Evolutionary conservation across 2,888 invertebrate genomes (phyloP).

Genomic region (Macrosiphum euphorbiae): DNA sequence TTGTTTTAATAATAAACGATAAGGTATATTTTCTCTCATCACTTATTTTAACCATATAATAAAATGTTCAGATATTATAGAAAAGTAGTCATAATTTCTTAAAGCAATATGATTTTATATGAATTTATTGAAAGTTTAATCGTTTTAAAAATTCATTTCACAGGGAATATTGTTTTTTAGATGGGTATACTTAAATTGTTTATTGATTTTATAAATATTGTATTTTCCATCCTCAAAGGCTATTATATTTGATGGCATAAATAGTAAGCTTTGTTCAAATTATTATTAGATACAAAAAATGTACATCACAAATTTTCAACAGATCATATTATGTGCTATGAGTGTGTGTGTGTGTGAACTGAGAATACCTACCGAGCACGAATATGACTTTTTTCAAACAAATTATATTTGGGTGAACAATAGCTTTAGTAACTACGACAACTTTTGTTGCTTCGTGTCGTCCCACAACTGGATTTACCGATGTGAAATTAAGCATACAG

Average conservation of each 20-base stretch:
- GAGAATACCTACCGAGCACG: too few relatives aligned
- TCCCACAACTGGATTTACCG: neutral
- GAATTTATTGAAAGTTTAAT: neutral
- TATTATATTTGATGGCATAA: neutral
- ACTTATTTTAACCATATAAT: neutral
- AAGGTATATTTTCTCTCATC: neutral
- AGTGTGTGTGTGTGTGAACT: neutral
- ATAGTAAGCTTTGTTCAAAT: neutral
- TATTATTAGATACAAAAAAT: neutral
- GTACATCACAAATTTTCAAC: neutral
- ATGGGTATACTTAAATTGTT: neutral
- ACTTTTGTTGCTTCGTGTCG: neutral
- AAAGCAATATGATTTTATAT: neutral
- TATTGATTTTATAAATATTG: neutral
- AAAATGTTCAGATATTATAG: neutral
- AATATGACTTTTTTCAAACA: too few relatives aligned
- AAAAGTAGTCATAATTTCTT: neutral
- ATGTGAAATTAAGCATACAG: neutral
- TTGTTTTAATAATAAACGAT: neutral
- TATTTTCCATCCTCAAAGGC: neutral
- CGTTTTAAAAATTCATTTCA: neutral
- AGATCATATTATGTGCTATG: neutral
- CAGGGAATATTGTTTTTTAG: neutral
- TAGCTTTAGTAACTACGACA: neutral
- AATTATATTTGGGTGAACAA: too few relatives aligned